These are phyloP conservation scores for Tipula lateralis DNA, from an alignment of 2,888 invertebrate genomes.

Conservation along the genomic window DNA sequence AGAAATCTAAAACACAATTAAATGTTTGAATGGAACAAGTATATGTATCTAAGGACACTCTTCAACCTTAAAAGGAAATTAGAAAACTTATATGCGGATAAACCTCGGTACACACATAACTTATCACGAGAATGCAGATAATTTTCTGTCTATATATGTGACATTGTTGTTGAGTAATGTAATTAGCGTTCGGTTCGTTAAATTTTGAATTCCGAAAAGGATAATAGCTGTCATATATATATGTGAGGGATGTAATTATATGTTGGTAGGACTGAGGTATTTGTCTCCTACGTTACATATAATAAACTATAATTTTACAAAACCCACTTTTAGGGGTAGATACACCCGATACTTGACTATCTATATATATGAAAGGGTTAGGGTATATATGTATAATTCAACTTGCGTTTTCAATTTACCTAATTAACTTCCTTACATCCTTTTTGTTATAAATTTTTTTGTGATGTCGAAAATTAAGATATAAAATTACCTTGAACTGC, in stretches of 20 bases:
- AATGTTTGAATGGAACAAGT: neutral
- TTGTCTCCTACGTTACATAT: neutral
- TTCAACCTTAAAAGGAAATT: neutral
- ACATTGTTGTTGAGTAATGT: neutral
- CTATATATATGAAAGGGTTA: neutral
- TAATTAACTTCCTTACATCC: conserved; percentile 5
- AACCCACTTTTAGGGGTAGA: neutral
- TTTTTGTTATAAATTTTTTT: neutral
- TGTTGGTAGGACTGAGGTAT: neutral
- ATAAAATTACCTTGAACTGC: neutral
- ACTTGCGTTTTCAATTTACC: conserved; percentile 9
- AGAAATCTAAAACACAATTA: neutral
- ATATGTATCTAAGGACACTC: neutral
- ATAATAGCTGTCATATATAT: neutral
- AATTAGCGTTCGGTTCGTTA: neutral
- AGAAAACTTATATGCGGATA: neutral
- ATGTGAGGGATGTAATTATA: neutral
- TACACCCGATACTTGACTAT: neutral
- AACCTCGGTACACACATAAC: neutral
- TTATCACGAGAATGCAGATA: neutral
- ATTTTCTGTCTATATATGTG: too few relatives aligned
- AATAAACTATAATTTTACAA: neutral
- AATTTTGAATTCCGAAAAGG: neutral
- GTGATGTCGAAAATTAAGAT: neutral
- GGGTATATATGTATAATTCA: neutral